Conservation (phyloP, 2,797 vertebrate genomes). For the Nyctalus aviator region DNA sequence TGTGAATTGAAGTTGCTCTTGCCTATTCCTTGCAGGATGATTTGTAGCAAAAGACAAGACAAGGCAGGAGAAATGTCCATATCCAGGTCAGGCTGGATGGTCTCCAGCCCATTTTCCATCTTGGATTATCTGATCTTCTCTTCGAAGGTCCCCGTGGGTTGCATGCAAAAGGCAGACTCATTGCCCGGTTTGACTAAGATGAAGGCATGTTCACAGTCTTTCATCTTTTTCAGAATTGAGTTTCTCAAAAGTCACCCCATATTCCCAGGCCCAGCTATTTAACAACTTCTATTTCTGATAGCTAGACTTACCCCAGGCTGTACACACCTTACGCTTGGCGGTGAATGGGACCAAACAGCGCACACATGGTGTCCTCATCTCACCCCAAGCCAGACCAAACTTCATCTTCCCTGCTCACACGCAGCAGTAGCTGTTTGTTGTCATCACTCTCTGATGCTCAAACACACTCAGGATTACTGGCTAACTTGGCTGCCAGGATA, state of each 20-base stretch:
- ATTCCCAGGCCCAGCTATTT: background rate
- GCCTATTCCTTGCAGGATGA: slow-evolving; percentile 68
- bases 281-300: background rate
- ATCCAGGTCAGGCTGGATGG: slow-evolving; percentile 33
- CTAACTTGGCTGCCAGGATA: background rate
- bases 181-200: slow-evolving; percentile 53
- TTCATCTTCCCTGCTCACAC: background rate
- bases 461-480: background rate
- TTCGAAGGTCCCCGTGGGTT: background rate
- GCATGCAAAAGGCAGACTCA: slow-evolving; percentile 58
- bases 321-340: background rate
- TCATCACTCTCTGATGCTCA: background rate
- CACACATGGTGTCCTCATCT: background rate
- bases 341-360: background rate
- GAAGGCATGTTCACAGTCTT: background rate
- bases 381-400: background rate
- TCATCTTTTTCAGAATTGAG: slow-evolving; percentile 50
- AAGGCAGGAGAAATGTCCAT: slow-evolving; percentile 67
- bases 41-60: slow-evolving; percentile 74
- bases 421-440: background rate
- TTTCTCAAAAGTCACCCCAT: slow-evolving; percentile 36
- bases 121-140: slow-evolving; percentile 53
- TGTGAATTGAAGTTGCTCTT: slow-evolving; percentile 50
- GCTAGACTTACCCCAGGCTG: background rate
- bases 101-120: slow-evolving; percentile 60